Evolutionary conservation across 1,140 invertebrate species (phyloP).

Genomic region (Acyrthosiphon pisum): DNA sequence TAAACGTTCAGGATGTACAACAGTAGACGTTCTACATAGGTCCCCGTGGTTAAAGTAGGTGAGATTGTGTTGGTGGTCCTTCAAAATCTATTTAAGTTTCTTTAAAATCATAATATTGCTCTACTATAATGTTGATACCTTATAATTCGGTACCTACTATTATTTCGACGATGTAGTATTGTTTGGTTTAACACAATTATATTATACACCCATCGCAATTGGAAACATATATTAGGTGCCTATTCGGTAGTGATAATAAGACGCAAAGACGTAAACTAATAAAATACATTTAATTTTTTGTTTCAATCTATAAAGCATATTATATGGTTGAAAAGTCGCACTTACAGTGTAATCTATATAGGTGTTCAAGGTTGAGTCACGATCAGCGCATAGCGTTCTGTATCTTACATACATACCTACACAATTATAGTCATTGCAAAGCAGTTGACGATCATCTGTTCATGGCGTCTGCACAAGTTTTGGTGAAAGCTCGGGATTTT

Average conservation of each 20-base stretch:
- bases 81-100: neutral
- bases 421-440: neutral
- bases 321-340: too few species aligned
- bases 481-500: neutral
- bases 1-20: neutral
- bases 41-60: rapidly evolving
- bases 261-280: too few species aligned
- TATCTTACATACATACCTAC: neutral
- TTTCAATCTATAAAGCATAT: too few species aligned
- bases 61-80: neutral
- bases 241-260: too few species aligned
- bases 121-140: too few species aligned
- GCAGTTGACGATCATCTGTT: neutral
- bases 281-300: too few species aligned
- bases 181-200: too few species aligned
- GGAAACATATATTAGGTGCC: too few species aligned
- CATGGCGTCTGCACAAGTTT: neutral
- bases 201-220: too few species aligned
- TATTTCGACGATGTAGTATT: neutral
- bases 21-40: neutral
- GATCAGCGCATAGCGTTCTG: neutral
- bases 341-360: too few species aligned
- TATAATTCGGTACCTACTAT: neutral
- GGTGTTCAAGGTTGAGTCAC: neutral
- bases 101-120: too few species aligned